Base-by-base conservation (phyloP, 2,797 vertebrate species). In the Typhlichthys subterraneus region DNA sequence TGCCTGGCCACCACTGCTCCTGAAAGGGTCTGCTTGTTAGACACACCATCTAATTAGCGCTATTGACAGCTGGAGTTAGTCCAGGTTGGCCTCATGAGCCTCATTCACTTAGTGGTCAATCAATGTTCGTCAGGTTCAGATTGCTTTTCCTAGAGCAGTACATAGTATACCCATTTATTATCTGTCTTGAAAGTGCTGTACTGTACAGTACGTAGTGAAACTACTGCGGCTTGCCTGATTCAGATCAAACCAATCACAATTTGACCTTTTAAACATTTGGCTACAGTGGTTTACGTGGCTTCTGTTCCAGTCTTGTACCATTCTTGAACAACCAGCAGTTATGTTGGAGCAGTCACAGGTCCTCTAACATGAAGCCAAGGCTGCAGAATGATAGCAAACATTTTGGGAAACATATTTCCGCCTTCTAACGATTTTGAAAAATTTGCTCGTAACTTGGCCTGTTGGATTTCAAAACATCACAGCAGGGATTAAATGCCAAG, bases 71-170 rank as follows among this genome's bases (percentile, higher is more conserved):
- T 19, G 17, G 59, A 38, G 57, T 63, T 48, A 8, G 48, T 14
- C 53, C 50, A 3, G 52, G 53, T 72, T 63, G 57, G 55, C 54
- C 50, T 23, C 52, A 19, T 29, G 59, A 45, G 69, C 73, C 68
- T 80, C 65, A 80, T 73, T 78, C 77, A 71, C 33, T 70, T 46
- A 63, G 59, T 29, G 12, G 52, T 19, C 51, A 55, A 85, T 87
- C 77, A 68, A 71, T 80, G 56, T 49, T 63, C 42, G 57, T 55
- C 51, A 33, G 69, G 46, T 54, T 59, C 60, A 69, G 66, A 49
- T 69, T 78, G 65, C 64, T 55, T 76, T 72, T 47, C 55, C 33
- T 49, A 57, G 19, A 60, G 47, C n/a, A 12, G 45, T 42, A 8
- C 6, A 5, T 45, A 23, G 23, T 61, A 56, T 53, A 14, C 59